Conservation (phyloP, 2,113 vertebrate species). For the Uria lomvia region DNA sequence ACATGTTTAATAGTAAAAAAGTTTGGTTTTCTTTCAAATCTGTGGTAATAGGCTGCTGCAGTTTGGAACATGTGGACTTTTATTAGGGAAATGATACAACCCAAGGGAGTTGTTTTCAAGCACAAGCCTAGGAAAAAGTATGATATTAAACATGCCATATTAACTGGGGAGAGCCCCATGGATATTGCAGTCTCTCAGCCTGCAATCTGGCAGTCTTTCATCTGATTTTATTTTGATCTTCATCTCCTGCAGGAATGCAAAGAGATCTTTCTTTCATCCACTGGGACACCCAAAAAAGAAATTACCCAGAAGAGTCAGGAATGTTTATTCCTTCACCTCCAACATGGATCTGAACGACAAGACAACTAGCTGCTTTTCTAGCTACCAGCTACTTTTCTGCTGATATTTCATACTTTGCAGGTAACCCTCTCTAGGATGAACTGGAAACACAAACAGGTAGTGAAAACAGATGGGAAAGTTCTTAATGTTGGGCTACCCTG, state of each 20-base stretch:
- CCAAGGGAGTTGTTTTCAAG: neutral
- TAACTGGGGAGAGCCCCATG: neutral
- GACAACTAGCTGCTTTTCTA: neutral
- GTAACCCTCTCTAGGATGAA: neutral
- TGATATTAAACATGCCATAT: neutral
- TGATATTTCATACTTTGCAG: neutral
- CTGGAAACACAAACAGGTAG: neutral
- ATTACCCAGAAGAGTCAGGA: neutral
- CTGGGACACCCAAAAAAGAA: neutral
- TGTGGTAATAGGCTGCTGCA: neutral
- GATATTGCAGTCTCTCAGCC: neutral
- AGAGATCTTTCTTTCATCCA: neutral
- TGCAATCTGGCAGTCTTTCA: neutral
- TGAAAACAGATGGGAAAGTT: neutral
- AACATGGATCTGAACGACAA: neutral
- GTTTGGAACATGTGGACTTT: neutral
- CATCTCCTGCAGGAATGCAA: neutral
- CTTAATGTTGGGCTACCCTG: neutral
- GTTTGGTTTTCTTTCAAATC: neutral
- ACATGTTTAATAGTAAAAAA: neutral
- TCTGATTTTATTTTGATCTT: neutral
- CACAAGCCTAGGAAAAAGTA: neutral
- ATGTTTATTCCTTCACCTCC: neutral
- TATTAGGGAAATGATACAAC: neutral
- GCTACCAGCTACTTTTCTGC: neutral